phyloP scores from a whole-genome alignment of 2,888 invertebrate species.

The Tribolium freemani region DNA sequence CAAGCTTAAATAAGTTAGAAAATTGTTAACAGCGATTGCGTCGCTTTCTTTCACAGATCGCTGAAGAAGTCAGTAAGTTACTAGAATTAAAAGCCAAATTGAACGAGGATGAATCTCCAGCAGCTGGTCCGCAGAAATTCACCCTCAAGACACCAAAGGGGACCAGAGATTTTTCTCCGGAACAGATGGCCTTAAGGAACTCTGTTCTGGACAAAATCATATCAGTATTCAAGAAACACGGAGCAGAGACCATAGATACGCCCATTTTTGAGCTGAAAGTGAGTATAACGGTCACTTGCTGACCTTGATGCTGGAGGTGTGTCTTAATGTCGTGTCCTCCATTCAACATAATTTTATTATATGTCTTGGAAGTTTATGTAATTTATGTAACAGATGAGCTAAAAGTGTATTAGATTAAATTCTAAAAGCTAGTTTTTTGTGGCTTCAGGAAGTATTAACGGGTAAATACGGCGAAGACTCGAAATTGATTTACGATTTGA shows the following conservation, averaged over 20 bases:
- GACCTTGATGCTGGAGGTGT: constrained; percentile 30
- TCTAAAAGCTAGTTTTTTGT: background rate
- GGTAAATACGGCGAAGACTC: constrained; percentile 99
- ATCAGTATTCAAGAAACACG: constrained; percentile 93
- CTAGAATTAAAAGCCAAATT: constrained; percentile 85
- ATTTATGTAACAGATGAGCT: no score
- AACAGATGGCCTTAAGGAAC: constrained; percentile 94
- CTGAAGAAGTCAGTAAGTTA: constrained; percentile 87
- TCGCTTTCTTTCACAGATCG: constrained; percentile 75
- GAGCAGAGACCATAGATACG: constrained; percentile 98
- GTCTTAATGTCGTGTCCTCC: background rate
- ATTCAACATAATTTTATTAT: background rate
- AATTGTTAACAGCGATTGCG: background rate
- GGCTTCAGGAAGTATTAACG: constrained; percentile 94
- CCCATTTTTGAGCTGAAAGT: constrained; percentile 98
- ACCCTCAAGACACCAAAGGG: constrained; percentile 93
- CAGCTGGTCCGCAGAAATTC: constrained; percentile 75
- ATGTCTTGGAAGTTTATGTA: background rate
- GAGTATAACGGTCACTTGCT: constrained; percentile 43
- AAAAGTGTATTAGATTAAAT: no score
- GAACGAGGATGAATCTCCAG: constrained; percentile 68
- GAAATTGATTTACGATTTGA: constrained; percentile 97
- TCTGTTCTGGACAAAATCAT: constrained; percentile 89
- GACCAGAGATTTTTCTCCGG: constrained; percentile 94
- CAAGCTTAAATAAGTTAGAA: no score